phyloP scores from a whole-genome alignment of 2,797 vertebrate species.

The Microhierax caerulescens region DNA sequence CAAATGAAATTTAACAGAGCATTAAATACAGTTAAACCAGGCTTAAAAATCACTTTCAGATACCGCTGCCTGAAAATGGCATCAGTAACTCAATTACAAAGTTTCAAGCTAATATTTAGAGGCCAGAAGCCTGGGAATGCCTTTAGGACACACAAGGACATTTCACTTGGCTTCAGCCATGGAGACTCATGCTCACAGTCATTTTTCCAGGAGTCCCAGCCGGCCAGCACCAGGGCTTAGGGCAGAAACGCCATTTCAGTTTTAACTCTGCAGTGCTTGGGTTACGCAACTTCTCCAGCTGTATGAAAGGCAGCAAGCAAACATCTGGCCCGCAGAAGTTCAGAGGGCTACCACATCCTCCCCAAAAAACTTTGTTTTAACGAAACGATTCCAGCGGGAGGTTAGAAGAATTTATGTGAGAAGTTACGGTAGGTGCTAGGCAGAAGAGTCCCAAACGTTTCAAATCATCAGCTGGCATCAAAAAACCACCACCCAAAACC shows the following conservation, averaged over 20 bases:
- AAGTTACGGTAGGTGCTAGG: neutral
- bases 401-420: neutral
- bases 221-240: accelerated
- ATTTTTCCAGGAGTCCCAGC: neutral
- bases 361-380: neutral
- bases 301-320: neutral
- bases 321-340: accelerated
- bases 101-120: neutral
- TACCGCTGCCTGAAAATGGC: neutral
- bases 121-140: neutral
- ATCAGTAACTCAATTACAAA: neutral
- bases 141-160: neutral
- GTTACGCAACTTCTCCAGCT: neutral
- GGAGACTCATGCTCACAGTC: neutral
- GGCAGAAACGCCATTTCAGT: neutral
- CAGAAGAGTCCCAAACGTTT: neutral
- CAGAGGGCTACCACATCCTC: neutral
- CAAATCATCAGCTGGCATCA: neutral
- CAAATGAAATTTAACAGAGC: neutral
- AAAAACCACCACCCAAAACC: too few relatives aligned
- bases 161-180: neutral
- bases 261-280: neutral
- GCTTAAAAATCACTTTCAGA: neutral
- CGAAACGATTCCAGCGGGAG: accelerated
- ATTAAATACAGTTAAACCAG: neutral